Evolutionary conservation across 2,797 vertebrate genomes (phyloP).

Genomic region (Adrianichthys oophorus): DNA sequence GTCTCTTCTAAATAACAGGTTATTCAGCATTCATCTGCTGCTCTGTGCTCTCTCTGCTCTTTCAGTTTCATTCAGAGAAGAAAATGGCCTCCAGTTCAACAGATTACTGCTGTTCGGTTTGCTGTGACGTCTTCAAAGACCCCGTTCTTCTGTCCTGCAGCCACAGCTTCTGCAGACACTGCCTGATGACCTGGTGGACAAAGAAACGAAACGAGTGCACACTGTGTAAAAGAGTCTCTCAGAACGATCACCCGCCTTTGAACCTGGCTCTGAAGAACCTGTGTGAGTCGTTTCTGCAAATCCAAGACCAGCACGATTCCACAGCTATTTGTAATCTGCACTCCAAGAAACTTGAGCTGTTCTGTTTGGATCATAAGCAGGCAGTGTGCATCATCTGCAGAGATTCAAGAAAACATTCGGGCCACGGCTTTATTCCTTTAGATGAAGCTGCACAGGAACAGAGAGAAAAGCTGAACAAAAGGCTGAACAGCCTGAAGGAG

Average conservation of each 20-base stretch:
- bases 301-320: not conserved
- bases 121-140: conserved; percentile 31
- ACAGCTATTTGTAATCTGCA: conserved; percentile 24
- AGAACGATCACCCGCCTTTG: conserved; percentile 2
- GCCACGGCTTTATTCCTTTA: conserved; percentile 35
- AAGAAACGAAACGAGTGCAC: conserved; percentile 24
- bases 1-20: too few species aligned
- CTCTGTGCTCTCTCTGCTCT: not conserved
- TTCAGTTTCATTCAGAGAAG: not conserved
- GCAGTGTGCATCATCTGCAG: conserved; percentile 34
- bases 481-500: conserved; percentile 6
- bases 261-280: conserved; percentile 27
- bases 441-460: conserved; percentile 27
- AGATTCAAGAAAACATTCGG: conserved; percentile 31
- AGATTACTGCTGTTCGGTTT: conserved; percentile 25
- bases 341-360: conserved; percentile 23
- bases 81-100: conserved; percentile 25
- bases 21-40: too few species aligned
- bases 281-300: conserved; percentile 10
- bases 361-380: conserved; percentile 40
- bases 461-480: conserved; percentile 11
- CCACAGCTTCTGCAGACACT: conserved; percentile 46
- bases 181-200: conserved; percentile 34
- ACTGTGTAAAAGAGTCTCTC: conserved; percentile 21
- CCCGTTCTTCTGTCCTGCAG: conserved; percentile 38